A percentile compares a stretch with the other conserved stretches of the same genome.
These are phyloP conservation scores for Aporophyla nigra DNA, from an alignment of 2,888 invertebrate species.

Conservation along the genomic window DNA sequence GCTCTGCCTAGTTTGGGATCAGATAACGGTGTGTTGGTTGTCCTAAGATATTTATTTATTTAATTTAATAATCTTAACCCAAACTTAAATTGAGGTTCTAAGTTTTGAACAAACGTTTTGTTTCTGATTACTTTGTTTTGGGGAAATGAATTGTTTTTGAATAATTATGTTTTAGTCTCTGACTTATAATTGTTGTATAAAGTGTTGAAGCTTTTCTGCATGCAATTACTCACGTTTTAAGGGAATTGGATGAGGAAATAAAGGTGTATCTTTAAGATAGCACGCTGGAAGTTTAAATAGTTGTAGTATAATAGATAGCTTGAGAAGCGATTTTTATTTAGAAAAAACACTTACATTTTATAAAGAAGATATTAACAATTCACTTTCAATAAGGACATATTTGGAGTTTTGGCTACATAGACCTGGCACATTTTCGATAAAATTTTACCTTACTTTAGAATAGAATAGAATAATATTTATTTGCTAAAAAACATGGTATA, in stretches of 20 bases:
- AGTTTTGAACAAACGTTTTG: constrained; percentile 46
- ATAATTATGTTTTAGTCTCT: constrained; percentile 23
- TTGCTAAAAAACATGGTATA: too few species aligned
- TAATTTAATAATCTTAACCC: constrained; percentile 49
- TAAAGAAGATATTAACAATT: too few species aligned
- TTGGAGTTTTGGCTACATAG: neutral
- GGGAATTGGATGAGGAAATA: neutral
- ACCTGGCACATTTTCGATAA: neutral
- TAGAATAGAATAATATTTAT: too few species aligned
- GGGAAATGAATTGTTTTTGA: constrained; percentile 27
- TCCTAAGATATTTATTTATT: too few species aligned
- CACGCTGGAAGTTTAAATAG: too few species aligned
- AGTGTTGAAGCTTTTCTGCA: constrained; percentile 21
- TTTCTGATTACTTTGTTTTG: constrained; percentile 53
- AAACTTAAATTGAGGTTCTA: constrained; percentile 52
- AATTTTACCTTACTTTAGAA: too few species aligned
- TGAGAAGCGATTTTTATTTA: too few species aligned
- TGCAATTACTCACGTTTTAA: constrained; percentile 34
- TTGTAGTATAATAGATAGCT: neutral
- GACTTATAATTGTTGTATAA: constrained; percentile 29
- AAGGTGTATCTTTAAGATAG: neutral
- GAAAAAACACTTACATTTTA: too few species aligned
- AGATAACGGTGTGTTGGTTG: too few species aligned
- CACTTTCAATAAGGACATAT: too few species aligned
- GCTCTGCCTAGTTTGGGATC: too few species aligned